phyloP scores from a whole-genome alignment of 1,140 invertebrate species.

The Phenacoccus solenopsis region DNA sequence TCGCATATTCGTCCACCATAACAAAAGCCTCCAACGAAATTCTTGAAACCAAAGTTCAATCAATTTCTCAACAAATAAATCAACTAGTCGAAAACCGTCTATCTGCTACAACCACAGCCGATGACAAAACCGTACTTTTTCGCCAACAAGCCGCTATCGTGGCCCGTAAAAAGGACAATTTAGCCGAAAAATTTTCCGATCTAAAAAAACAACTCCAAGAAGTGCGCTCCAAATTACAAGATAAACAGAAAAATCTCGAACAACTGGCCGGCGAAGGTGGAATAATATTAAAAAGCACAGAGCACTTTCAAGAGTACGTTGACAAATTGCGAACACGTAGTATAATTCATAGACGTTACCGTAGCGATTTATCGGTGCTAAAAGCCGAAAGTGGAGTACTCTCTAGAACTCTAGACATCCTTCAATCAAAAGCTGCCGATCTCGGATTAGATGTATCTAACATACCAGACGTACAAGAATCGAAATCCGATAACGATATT shows the following conservation, averaged over 20 bases:
- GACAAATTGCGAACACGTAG: slow-evolving; percentile 62
- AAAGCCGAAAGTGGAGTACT: slow-evolving; percentile 55
- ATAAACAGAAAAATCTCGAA: slow-evolving; percentile 39
- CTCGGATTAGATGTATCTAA: background rate
- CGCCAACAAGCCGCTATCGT: slow-evolving; percentile 72
- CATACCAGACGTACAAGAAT: background rate
- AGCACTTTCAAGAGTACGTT: slow-evolving; percentile 73
- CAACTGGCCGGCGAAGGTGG: slow-evolving; percentile 36
- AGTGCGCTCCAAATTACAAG: slow-evolving; percentile 26
- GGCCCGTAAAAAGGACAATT: slow-evolving; percentile 58
- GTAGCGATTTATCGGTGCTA: slow-evolving; percentile 54
- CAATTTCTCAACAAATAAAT: slow-evolving; percentile 48
- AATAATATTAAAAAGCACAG: slow-evolving; percentile 50
- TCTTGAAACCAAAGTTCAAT: slow-evolving; percentile 29
- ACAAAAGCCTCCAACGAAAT: slow-evolving; percentile 16
- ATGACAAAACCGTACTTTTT: slow-evolving; percentile 68
- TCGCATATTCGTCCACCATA: background rate
- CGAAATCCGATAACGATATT: background rate
- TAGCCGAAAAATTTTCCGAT: slow-evolving; percentile 53
- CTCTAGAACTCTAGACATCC: slow-evolving; percentile 46
- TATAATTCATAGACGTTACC: slow-evolving; percentile 62
- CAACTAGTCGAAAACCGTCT: slow-evolving; percentile 39
- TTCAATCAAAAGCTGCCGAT: slow-evolving; percentile 29
- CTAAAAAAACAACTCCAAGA: slow-evolving; percentile 35
- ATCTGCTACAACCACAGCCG: slow-evolving; percentile 37